Evolutionary conservation across 1,140 invertebrate species (phyloP), one percentile per base, ranked within the genome.

Genomic region (Platorchestia sp.): DNA sequence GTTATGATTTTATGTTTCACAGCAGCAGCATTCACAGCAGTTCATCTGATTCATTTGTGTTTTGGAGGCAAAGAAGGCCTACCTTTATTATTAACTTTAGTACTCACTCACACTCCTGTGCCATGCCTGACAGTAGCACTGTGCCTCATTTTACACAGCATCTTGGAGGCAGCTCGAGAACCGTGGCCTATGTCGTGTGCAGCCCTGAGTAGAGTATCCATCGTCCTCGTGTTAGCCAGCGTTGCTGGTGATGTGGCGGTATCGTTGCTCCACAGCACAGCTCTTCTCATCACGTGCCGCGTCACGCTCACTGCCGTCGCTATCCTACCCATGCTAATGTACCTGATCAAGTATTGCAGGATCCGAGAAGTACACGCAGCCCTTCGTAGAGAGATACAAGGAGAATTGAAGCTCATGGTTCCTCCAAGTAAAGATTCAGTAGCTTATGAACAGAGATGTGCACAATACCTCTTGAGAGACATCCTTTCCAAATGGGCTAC

Each of bases 51-150:
- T 44, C 91, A 93, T 45, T 40, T 93, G 16, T 93, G 91, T 93
- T 93, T 93, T 47, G 91, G 91, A 44, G 91, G 91, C 91, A 93
- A 93, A 36, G 43, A 93, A 93, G 91, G 91, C 43, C n/a, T 93
- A 36, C 91, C 91, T 93, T 41, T 93, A 36, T 40, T 93, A 45
- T 44, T 93, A 10, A 93, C 91, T 6, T 44, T 93, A n/a, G 45
- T 93, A 16, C 91, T 93, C 43, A 93, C 91, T 0, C 91, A 93
- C 91, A 93, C 91, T 22, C 91, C 91, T 42, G 91, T 93, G 43
- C 45, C 43, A 45, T 93, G 91, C 45, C 91, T 93, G 3, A 93
- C 91, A 40, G 91, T 93, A 19, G 91, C 91, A 22, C 45, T 93
- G 44, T 93, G 91, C 44, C 45, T 93, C 7, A 44, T 93, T 22